Evolutionary conservation across 2,797 vertebrate species (phyloP), one percentile per base, ranked within the genome.

Genomic region (Hydrolagus colliei): DNA sequence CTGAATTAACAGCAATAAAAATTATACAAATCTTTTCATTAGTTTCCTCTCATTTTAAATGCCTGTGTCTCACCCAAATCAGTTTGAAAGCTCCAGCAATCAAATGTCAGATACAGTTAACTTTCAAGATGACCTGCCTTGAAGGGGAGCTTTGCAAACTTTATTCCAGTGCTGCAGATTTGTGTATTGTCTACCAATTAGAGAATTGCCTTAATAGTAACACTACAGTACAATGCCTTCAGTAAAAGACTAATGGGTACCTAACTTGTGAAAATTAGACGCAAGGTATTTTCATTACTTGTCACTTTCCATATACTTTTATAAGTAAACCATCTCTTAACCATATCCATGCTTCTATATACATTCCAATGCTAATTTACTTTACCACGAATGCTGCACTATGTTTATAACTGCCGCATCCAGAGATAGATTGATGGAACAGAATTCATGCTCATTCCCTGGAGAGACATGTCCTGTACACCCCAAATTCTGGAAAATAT

Each of bases 1-100:
- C 95, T 94, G 94, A 95, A 96, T 95, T 97, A 96, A 96, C 95
- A 96, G 96, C 96, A 97, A 97, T 97, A 97, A 96, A 97, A 94
- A 92, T 65, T 80, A 84, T 71, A 68, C 65, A 84, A 84, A 84
- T 35, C 65, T 84, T 84, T 71, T 52, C 68, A 84, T 71, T 84
- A 71, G 79, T 71, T 71, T 84, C 65, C 16, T 52, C 35, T 77
- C 32, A 71, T 84, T 84, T 84, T 71, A 84, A 84, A 9, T 80
- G 61, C 16, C 11, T 20, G 14, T 84, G 4, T 1, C 20, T 16
- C 18, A 12, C 27, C 20, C 18, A 84, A 68, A 71, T 52, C 32
- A 16, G n/a, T 27, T 82, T n/a, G 20, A 14, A 10, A 84, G 65
- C 32, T 82, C 27, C 27, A 16, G 18, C 16, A 82, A 18, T 16